Evolutionary conservation across 2,113 vertebrate species (phyloP), one percentile per base, ranked within the genome.

Genomic region (Atherinomorus stipes): DNA sequence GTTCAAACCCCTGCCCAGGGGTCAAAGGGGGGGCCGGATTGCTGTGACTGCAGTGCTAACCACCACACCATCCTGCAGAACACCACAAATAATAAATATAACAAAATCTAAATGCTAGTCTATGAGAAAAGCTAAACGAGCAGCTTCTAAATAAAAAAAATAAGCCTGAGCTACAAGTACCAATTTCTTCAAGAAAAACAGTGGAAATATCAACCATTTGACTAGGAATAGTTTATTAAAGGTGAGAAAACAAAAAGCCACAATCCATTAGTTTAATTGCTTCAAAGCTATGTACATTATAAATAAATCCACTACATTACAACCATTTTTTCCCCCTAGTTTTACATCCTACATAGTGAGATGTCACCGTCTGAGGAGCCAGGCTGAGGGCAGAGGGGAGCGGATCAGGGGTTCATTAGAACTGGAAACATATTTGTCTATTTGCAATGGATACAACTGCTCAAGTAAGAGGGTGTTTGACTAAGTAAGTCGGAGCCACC

Each of bases 151-250:
- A 47, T 18, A 47, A 7, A 13, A 19, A 47, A 47, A 47, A 15
- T 9, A n/a, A 47, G n/a, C n/a, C n/a, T n/a, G n/a, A n/a, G n/a
- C 45, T 47, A 19, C n/a, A n/a, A 28, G 52, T 22, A n/a, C n/a
- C 1, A 23, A 22, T 8, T 7, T 13, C 37, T 37, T 12, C 11
- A 16, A 7, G 31, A 4, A 6, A 15, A 47, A 77, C 58, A 54
- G 52, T 26, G 57, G 54, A 65, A 23, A 51, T 49, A 21, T 58
- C 15, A 54, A 44, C 78, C 16, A 62, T 91, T 90, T 94, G 88
- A 90, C 91, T 93, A 94, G 90, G 90, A 94, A 93, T 88, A 64
- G 78, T 93, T 94, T 93, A 93, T 91, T 94, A 92, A 93, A 94
- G 87, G 88, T 93, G 88, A 91, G 84, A 93, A 93, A 91, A 83